These are phyloP conservation scores for Calidris pugnax DNA, from an alignment of 2,113 vertebrate genomes.

Conservation along the genomic window DNA sequence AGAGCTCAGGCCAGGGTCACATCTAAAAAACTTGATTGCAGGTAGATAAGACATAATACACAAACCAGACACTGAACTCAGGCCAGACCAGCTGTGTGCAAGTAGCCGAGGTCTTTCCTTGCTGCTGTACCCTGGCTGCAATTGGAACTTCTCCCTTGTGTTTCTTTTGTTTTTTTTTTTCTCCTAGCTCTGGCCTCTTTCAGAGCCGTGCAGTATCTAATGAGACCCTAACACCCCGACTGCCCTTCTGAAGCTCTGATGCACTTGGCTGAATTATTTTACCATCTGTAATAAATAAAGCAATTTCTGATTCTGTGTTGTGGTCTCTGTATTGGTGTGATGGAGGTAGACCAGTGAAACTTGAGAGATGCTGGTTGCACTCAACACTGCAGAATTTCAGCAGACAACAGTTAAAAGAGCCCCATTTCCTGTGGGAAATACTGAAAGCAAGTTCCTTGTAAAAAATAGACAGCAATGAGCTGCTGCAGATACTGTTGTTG, in stretches of 20 bases:
- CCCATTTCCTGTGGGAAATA: neutral
- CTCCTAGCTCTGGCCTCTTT: neutral
- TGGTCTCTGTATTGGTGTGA: neutral
- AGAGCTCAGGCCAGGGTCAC: neutral
- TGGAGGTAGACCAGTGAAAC: neutral
- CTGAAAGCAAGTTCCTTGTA: neutral
- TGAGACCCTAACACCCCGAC: neutral
- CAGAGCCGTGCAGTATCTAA: neutral
- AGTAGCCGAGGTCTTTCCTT: neutral
- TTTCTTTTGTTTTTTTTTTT: neutral
- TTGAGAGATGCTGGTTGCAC: neutral
- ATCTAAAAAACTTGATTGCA: neutral
- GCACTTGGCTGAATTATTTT: neutral
- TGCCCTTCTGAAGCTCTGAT: neutral
- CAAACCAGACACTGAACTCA: neutral
- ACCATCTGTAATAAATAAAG: neutral
- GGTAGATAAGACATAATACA: neutral
- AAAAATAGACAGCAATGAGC: neutral
- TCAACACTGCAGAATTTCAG: neutral
- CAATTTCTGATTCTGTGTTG: neutral
- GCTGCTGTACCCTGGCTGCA: neutral
- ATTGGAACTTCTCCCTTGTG: neutral
- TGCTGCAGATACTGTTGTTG: neutral
- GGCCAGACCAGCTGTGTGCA: neutral
- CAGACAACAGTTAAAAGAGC: neutral